Conservation (phyloP, 2,113 vertebrate genomes). For the Macroglossus sobrinus region DNA sequence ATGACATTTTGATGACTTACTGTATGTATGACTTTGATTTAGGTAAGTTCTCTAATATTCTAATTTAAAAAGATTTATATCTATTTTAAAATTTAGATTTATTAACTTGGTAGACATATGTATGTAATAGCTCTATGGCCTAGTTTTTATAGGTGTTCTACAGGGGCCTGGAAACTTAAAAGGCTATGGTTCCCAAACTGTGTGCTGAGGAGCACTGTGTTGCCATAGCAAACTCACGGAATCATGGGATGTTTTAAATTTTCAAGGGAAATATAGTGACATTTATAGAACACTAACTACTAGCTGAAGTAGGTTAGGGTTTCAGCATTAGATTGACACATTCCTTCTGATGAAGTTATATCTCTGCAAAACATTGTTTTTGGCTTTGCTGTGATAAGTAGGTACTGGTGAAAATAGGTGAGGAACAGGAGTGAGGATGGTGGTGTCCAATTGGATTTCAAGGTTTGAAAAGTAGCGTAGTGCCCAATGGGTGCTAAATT, state of each 20-base stretch:
- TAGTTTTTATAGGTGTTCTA: neutral
- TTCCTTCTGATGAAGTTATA: neutral
- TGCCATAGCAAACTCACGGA: neutral
- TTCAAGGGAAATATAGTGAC: neutral
- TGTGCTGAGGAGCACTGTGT: neutral
- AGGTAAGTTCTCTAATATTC: constrained; percentile 85
- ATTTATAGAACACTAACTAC: neutral
- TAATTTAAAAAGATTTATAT: constrained; percentile 23
- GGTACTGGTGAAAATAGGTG: neutral
- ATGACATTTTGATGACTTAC: constrained; percentile 99
- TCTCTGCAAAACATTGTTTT: neutral
- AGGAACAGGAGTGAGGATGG: neutral
- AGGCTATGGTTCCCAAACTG: neutral
- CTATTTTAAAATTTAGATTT: constrained; percentile 34
- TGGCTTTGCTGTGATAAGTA: neutral
- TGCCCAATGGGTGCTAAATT: neutral
- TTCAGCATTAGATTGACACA: neutral
- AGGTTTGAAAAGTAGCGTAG: neutral
- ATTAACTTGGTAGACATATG: neutral
- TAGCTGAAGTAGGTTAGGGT: neutral
- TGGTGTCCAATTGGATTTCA: neutral
- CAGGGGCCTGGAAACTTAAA: neutral
- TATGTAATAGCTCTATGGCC: neutral
- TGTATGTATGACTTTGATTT: constrained; percentile 99
- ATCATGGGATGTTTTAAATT: neutral